phyloP scores from a whole-genome alignment of 2,113 vertebrate species.

The Sakesphorus luctuosus region DNA sequence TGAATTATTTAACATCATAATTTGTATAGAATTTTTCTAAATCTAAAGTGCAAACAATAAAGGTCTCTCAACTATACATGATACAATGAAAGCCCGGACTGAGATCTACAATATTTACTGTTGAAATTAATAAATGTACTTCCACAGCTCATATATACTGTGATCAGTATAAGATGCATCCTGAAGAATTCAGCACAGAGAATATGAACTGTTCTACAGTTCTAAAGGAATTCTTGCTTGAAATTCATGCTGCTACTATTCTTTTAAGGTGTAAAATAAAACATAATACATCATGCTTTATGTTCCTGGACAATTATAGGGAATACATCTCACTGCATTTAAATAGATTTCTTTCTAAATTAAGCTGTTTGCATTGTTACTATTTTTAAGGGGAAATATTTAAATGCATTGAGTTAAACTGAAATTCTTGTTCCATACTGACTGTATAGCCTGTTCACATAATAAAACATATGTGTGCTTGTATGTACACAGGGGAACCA shows the following conservation, averaged over 20 bases:
- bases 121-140: slow-evolving; percentile 35
- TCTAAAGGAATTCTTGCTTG: slow-evolving; percentile 20
- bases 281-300: slow-evolving; percentile 6
- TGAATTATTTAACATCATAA: slow-evolving; percentile 52
- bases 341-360: slow-evolving; percentile 32
- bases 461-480: slow-evolving; percentile 16
- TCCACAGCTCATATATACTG: neutral
- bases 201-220: slow-evolving; percentile 10
- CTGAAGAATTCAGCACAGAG: slow-evolving; percentile 11
- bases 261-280: slow-evolving; percentile 33
- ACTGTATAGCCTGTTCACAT: slow-evolving; percentile 12
- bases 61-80: neutral
- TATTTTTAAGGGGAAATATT: slow-evolving; percentile 21
- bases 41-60: slow-evolving; percentile 42
- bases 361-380: slow-evolving; percentile 2
- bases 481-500: neutral
- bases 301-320: slow-evolving; percentile 8
- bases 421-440: slow-evolving; percentile 25
- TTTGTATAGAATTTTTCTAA: slow-evolving; percentile 52
- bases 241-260: slow-evolving; percentile 16
- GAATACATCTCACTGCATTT: neutral
- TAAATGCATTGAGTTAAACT: slow-evolving; percentile 21
- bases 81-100: neutral
- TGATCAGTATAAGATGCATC: slow-evolving; percentile 13
- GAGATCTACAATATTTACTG: neutral